Percentiles rank a stretch among this genome's conserved stretches.
phyloP scores from a whole-genome alignment of 2,888 invertebrate genomes.

The Cheilosia impressa region DNA sequence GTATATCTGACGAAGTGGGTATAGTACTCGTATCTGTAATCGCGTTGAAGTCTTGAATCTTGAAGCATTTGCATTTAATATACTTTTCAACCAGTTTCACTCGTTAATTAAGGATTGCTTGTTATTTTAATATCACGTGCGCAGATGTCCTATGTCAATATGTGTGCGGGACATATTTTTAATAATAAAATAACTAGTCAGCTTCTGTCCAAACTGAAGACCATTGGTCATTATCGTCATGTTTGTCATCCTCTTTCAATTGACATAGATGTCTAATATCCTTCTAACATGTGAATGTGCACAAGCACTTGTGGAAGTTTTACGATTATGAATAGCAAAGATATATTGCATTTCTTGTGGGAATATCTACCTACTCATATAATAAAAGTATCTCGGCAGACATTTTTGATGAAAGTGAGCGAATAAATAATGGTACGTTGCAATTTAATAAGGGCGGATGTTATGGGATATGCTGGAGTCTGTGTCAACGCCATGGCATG shows the following conservation, averaged over 20 bases:
- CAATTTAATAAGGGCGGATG: conserved; percentile 66
- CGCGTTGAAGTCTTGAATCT: background rate
- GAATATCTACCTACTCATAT: conserved; percentile 23
- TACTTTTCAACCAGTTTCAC: conserved; percentile 31
- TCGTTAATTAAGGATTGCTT: conserved; percentile 56
- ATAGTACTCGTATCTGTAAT: conserved; percentile 12
- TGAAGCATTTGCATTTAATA: conserved; percentile 26
- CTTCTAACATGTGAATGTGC: conserved; percentile 34
- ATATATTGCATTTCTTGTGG: conserved; percentile 60
- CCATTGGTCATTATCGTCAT: conserved; percentile 48
- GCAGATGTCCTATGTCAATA: conserved; percentile 58
- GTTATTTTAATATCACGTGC: conserved; percentile 53
- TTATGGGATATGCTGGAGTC: conserved; percentile 28
- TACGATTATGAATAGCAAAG: conserved; percentile 66
- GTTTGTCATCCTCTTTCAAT: conserved; percentile 61
- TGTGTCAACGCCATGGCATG: conserved; percentile 56
- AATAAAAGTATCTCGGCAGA: conserved; percentile 61
- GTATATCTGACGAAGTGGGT: background rate
- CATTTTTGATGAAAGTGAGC: conserved; percentile 30
- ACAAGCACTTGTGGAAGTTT: conserved; percentile 35
- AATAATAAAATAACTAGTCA: conserved; percentile 47
- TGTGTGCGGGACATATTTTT: conserved; percentile 47
- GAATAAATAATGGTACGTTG: conserved; percentile 58
- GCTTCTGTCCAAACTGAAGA: conserved; percentile 6
- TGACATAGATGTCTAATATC: conserved; percentile 57